A percentile compares a stretch with the other conserved stretches of the same genome.
phyloP scores from a whole-genome alignment of 2,113 vertebrate species.

The Microcebus lehilahytsara region DNA sequence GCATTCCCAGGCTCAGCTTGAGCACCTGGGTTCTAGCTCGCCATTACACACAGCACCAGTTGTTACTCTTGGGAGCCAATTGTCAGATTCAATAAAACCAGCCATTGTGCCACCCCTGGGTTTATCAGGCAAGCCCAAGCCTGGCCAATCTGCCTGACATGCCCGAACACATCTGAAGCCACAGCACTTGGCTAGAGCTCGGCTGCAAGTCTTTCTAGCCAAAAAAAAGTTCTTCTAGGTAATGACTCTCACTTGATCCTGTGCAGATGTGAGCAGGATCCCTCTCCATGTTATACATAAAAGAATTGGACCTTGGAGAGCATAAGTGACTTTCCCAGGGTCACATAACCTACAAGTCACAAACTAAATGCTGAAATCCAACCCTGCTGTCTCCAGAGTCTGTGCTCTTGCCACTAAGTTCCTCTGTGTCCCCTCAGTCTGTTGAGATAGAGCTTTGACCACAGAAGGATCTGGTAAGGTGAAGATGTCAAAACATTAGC shows the following conservation, averaged over 20 bases:
- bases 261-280: background rate
- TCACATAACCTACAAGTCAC: background rate
- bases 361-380: background rate
- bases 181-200: background rate
- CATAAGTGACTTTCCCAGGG: background rate
- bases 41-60: background rate
- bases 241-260: background rate
- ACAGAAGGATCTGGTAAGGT: background rate
- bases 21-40: background rate
- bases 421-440: background rate
- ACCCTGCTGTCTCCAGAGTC: background rate
- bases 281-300: background rate
- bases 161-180: background rate
- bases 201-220: background rate
- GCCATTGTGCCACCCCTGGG: background rate
- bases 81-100: background rate
- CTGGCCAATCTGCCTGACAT: background rate
- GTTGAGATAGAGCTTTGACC: background rate
- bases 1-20: background rate
- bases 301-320: background rate
- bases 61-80: background rate
- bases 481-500: background rate
- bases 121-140: background rate
- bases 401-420: background rate
- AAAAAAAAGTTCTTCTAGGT: background rate